Conservation (phyloP, 2,797 vertebrate genomes). For the Lacerta agilis region DNA sequence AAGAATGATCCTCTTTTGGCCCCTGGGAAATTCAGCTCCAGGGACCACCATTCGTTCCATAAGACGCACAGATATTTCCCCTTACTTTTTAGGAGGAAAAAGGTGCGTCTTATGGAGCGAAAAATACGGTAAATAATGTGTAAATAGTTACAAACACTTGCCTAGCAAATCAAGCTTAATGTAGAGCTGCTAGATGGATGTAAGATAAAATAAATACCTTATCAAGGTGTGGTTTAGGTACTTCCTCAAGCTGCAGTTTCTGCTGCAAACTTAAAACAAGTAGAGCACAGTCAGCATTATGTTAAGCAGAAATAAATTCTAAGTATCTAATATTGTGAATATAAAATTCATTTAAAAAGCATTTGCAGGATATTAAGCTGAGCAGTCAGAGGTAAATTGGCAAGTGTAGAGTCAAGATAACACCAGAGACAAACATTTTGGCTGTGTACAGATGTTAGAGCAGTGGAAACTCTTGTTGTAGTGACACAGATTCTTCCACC, state of each 20-base stretch:
- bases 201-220: slow-evolving; percentile 80
- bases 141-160: neutral
- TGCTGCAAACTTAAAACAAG: slow-evolving; percentile 84
- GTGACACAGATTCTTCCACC: neutral
- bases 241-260: slow-evolving; percentile 82
- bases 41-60: too few species aligned
- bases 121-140: neutral
- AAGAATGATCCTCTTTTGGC: too few species aligned
- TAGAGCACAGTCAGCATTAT: neutral
- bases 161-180: neutral
- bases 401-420: slow-evolving; percentile 63
- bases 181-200: neutral
- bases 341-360: slow-evolving; percentile 66
- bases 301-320: neutral
- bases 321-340: neutral
- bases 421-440: neutral
- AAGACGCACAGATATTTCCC: too few species aligned
- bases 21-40: too few species aligned
- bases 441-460: neutral
- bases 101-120: too few species aligned
- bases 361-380: slow-evolving; percentile 70
- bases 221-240: slow-evolving; percentile 85
- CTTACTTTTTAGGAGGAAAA: too few species aligned
- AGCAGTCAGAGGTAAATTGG: slow-evolving; percentile 70
- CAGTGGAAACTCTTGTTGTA: neutral